Base-by-base conservation (phyloP, 1,140 invertebrate genomes). In the Dreissena rostriformis region DNA sequence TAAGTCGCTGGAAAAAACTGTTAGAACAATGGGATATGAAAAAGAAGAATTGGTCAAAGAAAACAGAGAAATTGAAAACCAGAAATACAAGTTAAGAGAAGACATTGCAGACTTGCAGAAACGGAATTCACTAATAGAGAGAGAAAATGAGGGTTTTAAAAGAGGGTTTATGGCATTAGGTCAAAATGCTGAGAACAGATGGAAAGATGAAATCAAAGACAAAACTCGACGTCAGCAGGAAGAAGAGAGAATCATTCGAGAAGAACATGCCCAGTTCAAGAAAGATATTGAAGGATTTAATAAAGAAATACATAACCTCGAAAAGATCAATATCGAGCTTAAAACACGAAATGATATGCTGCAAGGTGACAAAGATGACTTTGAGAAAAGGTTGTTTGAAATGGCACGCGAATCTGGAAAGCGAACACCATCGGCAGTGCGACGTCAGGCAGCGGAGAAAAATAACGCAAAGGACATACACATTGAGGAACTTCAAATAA, bases 131-230 rank as follows among this genome's bases (percentile, higher is more conserved):
- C 68, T 82, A 19, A 22, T 75, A 17, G 80, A 67, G 14, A 66
- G 53, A 52, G 80, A 82, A 68, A 82, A 74, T 68, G 80, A 82
- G 68, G 80, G 80, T 39, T 55, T 82, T 14, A 82, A 82, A 57
- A 65, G 80, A 39, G 80, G 80, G 7, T 82, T 74, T 49, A 82
- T 82, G 80, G 80, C 80, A 53, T 22, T 82, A 29, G 80, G 80
- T 11, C 51, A 82, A 17, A 65, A 82, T 57, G 55, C 57, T 19
- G 80, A 82, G 19, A 51, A 74, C 15, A 51, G 71, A 14, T 82
- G 80, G 80, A 82, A 73, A 57, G 61, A 82, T 52, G 71, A 82
- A 67, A 26, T 74, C 24, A 74, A 73, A 68, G 71, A 82, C 55
- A 82, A 74, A 28, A 82, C 80, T 14, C 65, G 80, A 67, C 71